Evolutionary conservation across 1,140 invertebrate genomes (phyloP), one percentile per base, ranked within the genome.

Genomic region (Drosophila hydei): DNA sequence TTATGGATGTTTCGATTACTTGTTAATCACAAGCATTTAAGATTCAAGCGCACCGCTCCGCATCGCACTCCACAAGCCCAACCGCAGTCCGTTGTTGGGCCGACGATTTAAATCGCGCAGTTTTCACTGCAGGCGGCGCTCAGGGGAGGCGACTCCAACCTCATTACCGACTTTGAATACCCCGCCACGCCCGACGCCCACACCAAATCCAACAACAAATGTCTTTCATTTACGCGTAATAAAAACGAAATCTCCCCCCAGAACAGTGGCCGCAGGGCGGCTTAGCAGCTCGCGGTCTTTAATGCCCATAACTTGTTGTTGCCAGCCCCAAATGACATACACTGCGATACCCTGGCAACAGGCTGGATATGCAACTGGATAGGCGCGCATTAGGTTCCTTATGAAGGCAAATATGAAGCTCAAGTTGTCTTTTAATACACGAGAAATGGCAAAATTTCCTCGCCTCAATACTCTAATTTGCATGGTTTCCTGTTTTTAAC

Each of bases 151-250:
- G n/a, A n/a, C n/a, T 9, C 16, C 2, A 51, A 19, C 19, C 61
- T 42, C 16, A 52, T 61, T 62, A 23, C 59, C 48, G 21, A 62
- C 48, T 54, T 52, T 54, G 36, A 52, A 56, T 25, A 25, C 21
- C n/a, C n/a, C n/a, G n/a, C 38, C 42, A 43, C 55, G 11, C 30
- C 12, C 16, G 52, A n/a, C n/a, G n/a, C n/a, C 51, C 6, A 50
- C 30, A 40, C 71, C 38, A 79, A 52, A 74, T 71, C 55, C 62
- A 63, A 73, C 73, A 73, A 70, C 77, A 77, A 80, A 80, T 80
- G 73, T 81, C 63, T 76, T 80, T 81, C 73, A 81, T 80, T 81
- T 80, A 77, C 78, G 78, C 78, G 73, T 80, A 80, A 80, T 80
- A 80, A 80, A 80, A 81, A 69, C 48, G 48, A 80, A 80, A 80